These are phyloP conservation scores for Cryptocephalus moraei DNA, from an alignment of 2,888 invertebrate species.

Conservation along the genomic window DNA sequence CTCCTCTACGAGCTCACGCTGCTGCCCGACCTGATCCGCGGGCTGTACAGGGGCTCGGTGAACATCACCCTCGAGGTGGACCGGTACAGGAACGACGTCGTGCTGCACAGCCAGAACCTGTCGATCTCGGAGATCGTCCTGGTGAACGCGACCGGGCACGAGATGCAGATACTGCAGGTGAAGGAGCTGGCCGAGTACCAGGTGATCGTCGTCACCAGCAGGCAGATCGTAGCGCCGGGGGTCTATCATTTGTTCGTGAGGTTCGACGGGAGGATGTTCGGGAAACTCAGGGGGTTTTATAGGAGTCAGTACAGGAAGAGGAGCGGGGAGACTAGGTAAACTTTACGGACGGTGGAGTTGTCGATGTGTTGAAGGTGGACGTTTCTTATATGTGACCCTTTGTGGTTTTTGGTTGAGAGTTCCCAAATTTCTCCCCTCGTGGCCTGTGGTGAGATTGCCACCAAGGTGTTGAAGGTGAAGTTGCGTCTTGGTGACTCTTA, in stretches of 20 bases:
- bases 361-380: too few species aligned
- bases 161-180: slow-evolving; percentile 21
- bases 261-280: slow-evolving; percentile 52
- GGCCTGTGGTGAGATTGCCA: too few species aligned
- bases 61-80: slow-evolving; percentile 42
- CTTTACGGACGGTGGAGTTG: too few species aligned
- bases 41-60: slow-evolving; percentile 48
- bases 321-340: slow-evolving; percentile 15
- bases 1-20: slow-evolving; percentile 53
- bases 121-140: slow-evolving; percentile 24
- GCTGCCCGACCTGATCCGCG: slow-evolving; percentile 51
- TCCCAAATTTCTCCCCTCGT: too few species aligned
- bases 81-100: slow-evolving; percentile 16
- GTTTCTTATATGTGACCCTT: too few species aligned
- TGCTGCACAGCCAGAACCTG: slow-evolving; percentile 29
- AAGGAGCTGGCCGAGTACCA: slow-evolving; percentile 25
- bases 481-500: too few species aligned
- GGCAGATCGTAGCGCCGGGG: slow-evolving; percentile 24
- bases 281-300: slow-evolving; percentile 63
- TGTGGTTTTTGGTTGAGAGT: too few species aligned
- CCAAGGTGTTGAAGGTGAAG: too few species aligned
- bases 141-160: slow-evolving; percentile 6
- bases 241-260: slow-evolving; percentile 49
- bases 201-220: slow-evolving; percentile 24
- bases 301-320: slow-evolving; percentile 46